Evolutionary conservation across 2,888 invertebrate genomes (phyloP).

Genomic region (Panzeria rudis): DNA sequence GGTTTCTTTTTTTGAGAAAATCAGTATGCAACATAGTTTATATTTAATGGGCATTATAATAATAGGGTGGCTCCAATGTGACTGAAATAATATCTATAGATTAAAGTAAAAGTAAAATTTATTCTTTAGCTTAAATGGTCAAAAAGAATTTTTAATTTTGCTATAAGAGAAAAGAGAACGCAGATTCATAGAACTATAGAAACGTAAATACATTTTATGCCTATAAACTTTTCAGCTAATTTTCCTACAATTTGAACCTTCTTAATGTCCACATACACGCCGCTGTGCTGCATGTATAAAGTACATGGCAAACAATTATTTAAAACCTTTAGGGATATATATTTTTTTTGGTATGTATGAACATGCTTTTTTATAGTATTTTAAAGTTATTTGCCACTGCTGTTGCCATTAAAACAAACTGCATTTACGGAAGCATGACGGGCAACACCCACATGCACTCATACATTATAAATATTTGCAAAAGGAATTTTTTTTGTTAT

Average conservation of each 20-base stretch:
- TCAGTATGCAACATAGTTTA: conserved; percentile 31
- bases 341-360: not conserved
- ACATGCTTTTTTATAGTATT: conserved; percentile 39
- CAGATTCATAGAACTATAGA: no score
- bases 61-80: not conserved
- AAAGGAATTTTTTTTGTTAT: conserved; percentile 2
- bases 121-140: no score
- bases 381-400: conserved; percentile 60
- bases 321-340: conserved; percentile 64
- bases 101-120: no score
- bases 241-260: not conserved
- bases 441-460: conserved; percentile 62
- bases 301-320: conserved; percentile 57
- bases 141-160: no score
- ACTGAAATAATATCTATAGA: not conserved
- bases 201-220: not conserved
- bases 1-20: not conserved
- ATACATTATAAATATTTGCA: conserved; percentile 35
- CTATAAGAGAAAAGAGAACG: no score
- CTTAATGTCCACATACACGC: conserved; percentile 37
- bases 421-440: conserved; percentile 66
- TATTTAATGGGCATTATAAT: conserved; percentile 30
- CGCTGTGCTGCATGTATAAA: not conserved
- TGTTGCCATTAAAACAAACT: conserved; percentile 64
- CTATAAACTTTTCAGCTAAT: not conserved